phyloP scores from a whole-genome alignment of 2,888 invertebrate species.

The Acleris laterana region DNA sequence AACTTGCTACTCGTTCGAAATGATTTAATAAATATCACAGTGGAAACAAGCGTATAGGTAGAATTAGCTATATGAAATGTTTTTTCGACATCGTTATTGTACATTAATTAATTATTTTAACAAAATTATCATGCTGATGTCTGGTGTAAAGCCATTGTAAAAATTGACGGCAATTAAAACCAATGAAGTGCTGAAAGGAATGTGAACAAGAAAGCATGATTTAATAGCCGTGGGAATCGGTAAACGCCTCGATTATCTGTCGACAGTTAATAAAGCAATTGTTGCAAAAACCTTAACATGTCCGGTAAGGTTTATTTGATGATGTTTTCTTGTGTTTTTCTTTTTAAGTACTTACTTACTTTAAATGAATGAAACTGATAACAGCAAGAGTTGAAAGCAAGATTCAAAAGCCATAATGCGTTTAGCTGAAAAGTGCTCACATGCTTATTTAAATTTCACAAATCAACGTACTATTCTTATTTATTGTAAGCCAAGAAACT shows the following conservation, averaged over 20 bases:
- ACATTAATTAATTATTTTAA: no score
- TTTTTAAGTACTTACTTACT: no score
- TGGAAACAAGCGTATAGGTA: no score
- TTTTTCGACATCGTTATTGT: no score
- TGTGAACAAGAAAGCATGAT: constrained; percentile 62
- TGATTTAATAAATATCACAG: background rate
- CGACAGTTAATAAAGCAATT: constrained; percentile 64
- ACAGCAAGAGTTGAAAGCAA: no score
- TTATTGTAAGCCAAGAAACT: no score
- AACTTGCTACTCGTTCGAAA: constrained; percentile 34
- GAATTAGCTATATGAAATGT: no score
- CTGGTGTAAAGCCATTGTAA: constrained; percentile 76
- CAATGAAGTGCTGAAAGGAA: constrained; percentile 72
- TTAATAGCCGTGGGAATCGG: constrained; percentile 81
- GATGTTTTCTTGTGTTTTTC: background rate
- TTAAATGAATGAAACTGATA: no score
- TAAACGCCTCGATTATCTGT: constrained; percentile 67
- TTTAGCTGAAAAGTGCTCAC: no score
- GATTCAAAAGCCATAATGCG: no score
- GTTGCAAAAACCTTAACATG: constrained; percentile 49
- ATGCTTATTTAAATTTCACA: no score
- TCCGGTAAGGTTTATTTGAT: background rate
- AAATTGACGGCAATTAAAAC: constrained; percentile 76
- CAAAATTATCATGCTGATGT: background rate
- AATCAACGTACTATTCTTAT: no score